Percentiles rank a stretch among this genome's conserved stretches.
Evolutionary conservation across 1,140 invertebrate species (phyloP).

Genomic region (Holcopasites calliopsidis): DNA sequence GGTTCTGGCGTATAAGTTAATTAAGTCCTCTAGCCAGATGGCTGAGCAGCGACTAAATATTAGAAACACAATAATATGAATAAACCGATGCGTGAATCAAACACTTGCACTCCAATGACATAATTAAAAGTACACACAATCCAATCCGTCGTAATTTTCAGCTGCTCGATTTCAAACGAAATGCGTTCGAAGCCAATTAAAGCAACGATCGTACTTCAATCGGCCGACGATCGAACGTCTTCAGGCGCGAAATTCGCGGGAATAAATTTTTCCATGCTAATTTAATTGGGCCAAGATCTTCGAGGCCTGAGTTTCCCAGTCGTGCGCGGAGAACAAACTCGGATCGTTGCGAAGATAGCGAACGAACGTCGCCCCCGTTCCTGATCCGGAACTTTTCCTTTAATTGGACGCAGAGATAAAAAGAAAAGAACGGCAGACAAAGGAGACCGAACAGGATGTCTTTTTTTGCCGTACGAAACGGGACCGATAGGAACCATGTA

Average conservation of each 20-base stretch:
- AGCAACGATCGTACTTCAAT: not conserved
- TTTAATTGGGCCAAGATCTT: constrained; percentile 15
- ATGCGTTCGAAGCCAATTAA: constrained; percentile 3
- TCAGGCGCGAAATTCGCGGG: not conserved
- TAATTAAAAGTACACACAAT: too few relatives aligned
- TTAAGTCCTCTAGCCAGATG: constrained; percentile 1
- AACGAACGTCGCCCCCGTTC: constrained; percentile 12
- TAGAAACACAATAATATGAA: too few relatives aligned
- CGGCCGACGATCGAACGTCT: not conserved
- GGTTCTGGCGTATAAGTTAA: too few relatives aligned
- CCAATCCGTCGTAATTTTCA: too few relatives aligned
- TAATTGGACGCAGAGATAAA: constrained; percentile 56
- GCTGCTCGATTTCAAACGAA: not conserved
- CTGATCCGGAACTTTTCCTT: constrained; percentile 45
- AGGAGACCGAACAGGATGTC: constrained; percentile 53
- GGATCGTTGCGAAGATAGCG: not conserved
- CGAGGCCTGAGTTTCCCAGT: not conserved
- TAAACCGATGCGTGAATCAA: too few relatives aligned
- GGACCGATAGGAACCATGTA: not conserved
- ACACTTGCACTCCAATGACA: too few relatives aligned
- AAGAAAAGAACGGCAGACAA: constrained; percentile 52
- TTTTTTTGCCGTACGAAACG: constrained; percentile 29
- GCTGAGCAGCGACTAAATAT: too few relatives aligned
- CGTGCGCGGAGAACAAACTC: constrained; percentile 6
- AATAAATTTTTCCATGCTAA: constrained; percentile 10